Percentiles rank a stretch among this genome's conserved stretches.
phyloP scores from a whole-genome alignment of 2,797 vertebrate species.

The Pogoniulus pusillus region DNA sequence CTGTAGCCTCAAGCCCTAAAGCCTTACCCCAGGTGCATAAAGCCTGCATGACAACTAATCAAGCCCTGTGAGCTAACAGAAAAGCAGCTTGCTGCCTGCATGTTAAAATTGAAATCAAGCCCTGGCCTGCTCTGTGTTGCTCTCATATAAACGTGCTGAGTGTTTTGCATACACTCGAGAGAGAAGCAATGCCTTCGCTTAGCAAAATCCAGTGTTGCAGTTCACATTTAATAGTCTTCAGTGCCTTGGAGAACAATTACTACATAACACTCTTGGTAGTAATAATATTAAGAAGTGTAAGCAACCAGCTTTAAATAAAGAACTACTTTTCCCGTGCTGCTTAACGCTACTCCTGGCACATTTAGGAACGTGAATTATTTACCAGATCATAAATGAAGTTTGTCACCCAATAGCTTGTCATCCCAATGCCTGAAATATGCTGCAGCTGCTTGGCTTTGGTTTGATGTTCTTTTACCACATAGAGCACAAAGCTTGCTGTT shows the following conservation, averaged over 20 bases:
- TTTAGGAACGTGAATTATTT: constrained; percentile 67
- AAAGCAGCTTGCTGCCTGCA: constrained; percentile 20
- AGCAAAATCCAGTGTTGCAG: neutral
- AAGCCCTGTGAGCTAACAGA: constrained; percentile 5
- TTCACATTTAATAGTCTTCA: constrained; percentile 3
- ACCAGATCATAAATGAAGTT: constrained; percentile 98
- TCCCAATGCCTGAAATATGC: constrained; percentile 91
- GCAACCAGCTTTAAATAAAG: constrained; percentile 25
- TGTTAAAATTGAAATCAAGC: constrained; percentile 26
- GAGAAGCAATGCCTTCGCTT: constrained; percentile 11
- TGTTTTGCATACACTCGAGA: constrained; percentile 3
- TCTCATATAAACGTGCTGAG: neutral
- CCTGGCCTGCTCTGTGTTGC: neutral
- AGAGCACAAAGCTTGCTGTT: constrained; percentile 91
- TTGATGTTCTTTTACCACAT: constrained; percentile 91
- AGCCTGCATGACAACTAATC: neutral
- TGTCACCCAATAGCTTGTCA: constrained; percentile 90
- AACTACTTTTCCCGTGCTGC: neutral
- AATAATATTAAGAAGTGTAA: constrained; percentile 20
- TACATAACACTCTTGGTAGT: neutral
- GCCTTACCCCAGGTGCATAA: neutral
- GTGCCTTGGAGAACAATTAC: constrained; percentile 36
- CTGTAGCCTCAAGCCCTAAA: neutral
- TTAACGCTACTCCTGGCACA: neutral
- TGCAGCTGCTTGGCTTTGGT: constrained; percentile 92